Conservation (phyloP, 2,888 invertebrate species). For the Melinaea menophilus region DNA sequence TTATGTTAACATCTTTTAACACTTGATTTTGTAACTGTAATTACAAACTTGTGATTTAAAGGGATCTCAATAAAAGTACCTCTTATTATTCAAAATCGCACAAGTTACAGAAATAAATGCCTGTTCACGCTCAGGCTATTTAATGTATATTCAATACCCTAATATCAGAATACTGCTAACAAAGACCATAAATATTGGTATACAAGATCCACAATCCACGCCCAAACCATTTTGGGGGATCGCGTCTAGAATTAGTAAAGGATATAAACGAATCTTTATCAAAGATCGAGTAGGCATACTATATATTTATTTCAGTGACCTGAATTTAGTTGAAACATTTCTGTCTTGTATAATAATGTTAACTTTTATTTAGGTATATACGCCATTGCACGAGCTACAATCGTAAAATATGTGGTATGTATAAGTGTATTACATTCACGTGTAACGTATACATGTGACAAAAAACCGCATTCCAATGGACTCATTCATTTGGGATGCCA, state of each 20-base stretch:
- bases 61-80: too few relatives aligned
- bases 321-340: slow-evolving; percentile 7
- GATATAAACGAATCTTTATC: slow-evolving; percentile 21
- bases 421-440: not conserved
- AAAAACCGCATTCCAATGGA: too few relatives aligned
- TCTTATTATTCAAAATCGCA: not conserved
- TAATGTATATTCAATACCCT: slow-evolving; percentile 35
- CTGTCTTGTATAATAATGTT: slow-evolving; percentile 10
- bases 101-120: slow-evolving; percentile 4
- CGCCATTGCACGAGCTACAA: slow-evolving; percentile 7
- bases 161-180: slow-evolving; percentile 20
- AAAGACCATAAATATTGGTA: slow-evolving; percentile 42
- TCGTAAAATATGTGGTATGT: slow-evolving; percentile 15
- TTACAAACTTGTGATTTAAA: too few relatives aligned
- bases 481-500: too few relatives aligned
- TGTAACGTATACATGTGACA: too few relatives aligned
- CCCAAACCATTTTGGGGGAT: slow-evolving; percentile 34
- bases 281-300: slow-evolving; percentile 13
- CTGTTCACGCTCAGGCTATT: slow-evolving; percentile 43
- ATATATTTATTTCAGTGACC: slow-evolving; percentile 13
- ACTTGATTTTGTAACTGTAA: too few relatives aligned
- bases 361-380: slow-evolving; percentile 10
- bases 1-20: too few relatives aligned
- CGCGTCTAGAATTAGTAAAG: slow-evolving; percentile 36
- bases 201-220: slow-evolving; percentile 36